A percentile compares a stretch with the other conserved stretches of the same genome.
phyloP scores from a whole-genome alignment of 2,797 vertebrate genomes.

The Odontamblyopus rebecca region DNA sequence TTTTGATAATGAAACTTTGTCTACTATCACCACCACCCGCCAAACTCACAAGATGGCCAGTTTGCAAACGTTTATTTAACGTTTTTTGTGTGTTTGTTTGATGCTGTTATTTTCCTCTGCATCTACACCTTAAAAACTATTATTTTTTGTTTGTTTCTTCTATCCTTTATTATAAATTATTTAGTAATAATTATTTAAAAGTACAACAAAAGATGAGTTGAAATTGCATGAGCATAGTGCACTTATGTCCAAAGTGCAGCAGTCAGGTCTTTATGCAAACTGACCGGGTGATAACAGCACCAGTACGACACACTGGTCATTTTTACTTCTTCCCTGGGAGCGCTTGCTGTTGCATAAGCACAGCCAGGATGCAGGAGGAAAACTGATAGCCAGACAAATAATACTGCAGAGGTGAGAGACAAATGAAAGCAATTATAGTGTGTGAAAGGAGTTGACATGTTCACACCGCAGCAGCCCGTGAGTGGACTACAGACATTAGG shows the following conservation, averaged over 20 bases:
- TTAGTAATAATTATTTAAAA: too few relatives aligned
- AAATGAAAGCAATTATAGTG: constrained; percentile 6
- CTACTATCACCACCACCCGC: too few relatives aligned
- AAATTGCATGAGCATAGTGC: constrained; percentile 11
- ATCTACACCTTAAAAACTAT: background rate
- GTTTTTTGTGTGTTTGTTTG: too few relatives aligned
- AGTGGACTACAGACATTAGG: background rate
- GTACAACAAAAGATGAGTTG: constrained; percentile 4
- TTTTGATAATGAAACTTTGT: too few relatives aligned
- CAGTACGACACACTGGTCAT: background rate
- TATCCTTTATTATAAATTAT: background rate
- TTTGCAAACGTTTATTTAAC: background rate
- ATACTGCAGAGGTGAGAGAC: constrained; percentile 8
- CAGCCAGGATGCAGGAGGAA: background rate
- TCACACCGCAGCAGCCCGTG: background rate
- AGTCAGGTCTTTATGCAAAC: constrained; percentile 47
- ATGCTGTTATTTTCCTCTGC: background rate
- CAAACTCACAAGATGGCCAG: background rate
- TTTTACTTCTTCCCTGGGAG: constrained; percentile 1
- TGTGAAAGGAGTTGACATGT: constrained; percentile 3
- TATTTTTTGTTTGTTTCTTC: background rate
- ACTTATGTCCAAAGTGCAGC: constrained; percentile 47
- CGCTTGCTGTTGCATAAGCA: background rate
- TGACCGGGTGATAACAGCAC: background rate
- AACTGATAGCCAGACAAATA: background rate